phyloP scores from a whole-genome alignment of 2,888 invertebrate genomes.

The Notodonta dromedarius region DNA sequence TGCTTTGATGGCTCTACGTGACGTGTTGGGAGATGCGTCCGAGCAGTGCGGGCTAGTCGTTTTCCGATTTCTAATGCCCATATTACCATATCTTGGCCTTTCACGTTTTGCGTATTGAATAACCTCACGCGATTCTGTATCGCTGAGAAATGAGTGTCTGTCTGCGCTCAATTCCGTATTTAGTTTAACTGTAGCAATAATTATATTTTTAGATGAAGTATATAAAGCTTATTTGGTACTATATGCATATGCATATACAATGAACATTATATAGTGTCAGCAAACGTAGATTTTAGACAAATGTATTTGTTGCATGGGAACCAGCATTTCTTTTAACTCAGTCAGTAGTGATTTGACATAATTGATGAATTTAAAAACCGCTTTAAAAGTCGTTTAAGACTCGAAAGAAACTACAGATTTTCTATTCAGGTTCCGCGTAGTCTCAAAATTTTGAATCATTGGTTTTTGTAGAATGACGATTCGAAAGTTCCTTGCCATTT shows the following conservation, averaged over 20 bases:
- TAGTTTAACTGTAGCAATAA: neutral
- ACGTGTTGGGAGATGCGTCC: constrained; percentile 41
- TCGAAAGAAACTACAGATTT: neutral
- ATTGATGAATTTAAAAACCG: too few species aligned
- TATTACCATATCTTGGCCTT: constrained; percentile 78
- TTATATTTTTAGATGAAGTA: neutral
- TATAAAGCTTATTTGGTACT: neutral
- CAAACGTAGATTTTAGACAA: too few species aligned
- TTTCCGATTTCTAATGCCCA: constrained; percentile 74
- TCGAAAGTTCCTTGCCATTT: neutral
- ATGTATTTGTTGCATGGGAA: too few species aligned
- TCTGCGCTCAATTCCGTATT: neutral
- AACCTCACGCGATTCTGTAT: constrained; percentile 58
- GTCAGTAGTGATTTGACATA: too few species aligned
- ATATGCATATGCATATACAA: neutral
- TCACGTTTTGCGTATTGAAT: constrained; percentile 68
- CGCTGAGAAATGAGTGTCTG: constrained; percentile 7
- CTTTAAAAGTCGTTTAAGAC: too few species aligned
- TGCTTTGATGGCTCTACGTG: constrained; percentile 37
- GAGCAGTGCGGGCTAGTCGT: constrained; percentile 51
- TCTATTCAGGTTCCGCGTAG: neutral
- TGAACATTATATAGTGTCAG: too few species aligned
- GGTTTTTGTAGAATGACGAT: neutral
- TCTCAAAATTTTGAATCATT: neutral
- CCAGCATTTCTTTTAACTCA: too few species aligned